Evolutionary conservation across 1,140 invertebrate species (phyloP).

Genomic region (Atta colombica): DNA sequence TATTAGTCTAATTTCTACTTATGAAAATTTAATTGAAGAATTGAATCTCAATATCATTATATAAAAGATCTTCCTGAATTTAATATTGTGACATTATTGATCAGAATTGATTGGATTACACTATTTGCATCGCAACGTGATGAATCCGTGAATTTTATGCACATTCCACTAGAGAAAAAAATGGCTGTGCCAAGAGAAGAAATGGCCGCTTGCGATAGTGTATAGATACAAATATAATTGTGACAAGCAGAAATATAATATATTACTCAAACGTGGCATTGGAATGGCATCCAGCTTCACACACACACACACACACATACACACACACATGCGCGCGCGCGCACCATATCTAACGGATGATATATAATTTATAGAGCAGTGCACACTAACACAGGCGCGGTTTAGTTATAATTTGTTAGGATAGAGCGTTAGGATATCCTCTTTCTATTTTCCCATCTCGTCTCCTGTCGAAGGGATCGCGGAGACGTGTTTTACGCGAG

Average conservation of each 20-base stretch:
- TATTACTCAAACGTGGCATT: conserved; percentile 59
- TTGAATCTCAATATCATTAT: neutral
- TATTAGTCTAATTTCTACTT: neutral
- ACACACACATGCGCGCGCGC: no score
- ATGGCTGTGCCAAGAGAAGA: conserved; percentile 6
- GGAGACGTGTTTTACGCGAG: conserved; percentile 63
- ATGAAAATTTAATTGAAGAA: neutral
- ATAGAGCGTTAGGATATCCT: conserved; percentile 39
- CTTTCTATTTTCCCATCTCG: conserved; percentile 48
- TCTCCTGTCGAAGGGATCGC: conserved; percentile 58
- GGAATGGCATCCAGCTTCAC: conserved; percentile 31
- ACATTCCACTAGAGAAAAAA: conserved; percentile 32
- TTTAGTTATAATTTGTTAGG: conserved; percentile 63
- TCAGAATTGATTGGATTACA: neutral
- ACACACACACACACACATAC: neutral
- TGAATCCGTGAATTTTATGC: conserved; percentile 49
- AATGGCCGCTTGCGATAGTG: neutral
- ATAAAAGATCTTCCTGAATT: neutral
- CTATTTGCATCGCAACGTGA: neutral
- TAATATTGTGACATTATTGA: neutral
- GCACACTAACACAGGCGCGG: conserved; percentile 10
- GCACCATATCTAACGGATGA: conserved; percentile 36
- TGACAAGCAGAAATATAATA: conserved; percentile 71
- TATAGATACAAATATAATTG: conserved; percentile 3
- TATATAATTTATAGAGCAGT: conserved; percentile 69